A percentile compares a stretch with the other conserved stretches of the same genome.
Evolutionary conservation across 2,113 vertebrate species (phyloP).

Genomic region (Pholis gunnellus): DNA sequence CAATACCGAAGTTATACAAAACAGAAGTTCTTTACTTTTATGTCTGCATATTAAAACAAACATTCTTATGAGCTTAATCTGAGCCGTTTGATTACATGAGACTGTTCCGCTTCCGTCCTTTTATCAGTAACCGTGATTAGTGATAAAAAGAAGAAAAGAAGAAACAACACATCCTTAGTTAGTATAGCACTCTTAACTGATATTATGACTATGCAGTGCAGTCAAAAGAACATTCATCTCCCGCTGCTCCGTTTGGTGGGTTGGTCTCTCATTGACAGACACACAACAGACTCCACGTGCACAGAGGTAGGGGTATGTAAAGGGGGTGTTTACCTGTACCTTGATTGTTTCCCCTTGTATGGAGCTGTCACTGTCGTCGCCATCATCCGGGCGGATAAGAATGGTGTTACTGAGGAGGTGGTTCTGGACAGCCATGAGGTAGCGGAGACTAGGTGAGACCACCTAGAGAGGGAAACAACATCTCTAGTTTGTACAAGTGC

Average conservation of each 20-base stretch:
- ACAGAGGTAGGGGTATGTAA: constrained; percentile 85
- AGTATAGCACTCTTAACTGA: not conserved
- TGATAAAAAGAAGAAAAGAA: not conserved
- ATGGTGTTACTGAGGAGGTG: constrained; percentile 99
- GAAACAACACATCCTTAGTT: constrained; percentile 8
- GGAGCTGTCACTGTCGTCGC: constrained; percentile 99
- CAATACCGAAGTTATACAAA: not conserved
- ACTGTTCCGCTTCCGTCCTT: not conserved
- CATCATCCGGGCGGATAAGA: constrained; percentile 96
- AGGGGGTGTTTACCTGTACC: constrained; percentile 99
- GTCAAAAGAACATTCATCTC: constrained; percentile 17
- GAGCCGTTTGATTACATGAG: not conserved
- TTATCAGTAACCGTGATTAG: not conserved
- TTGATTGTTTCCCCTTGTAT: constrained; percentile 99
- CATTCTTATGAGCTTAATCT: not conserved
- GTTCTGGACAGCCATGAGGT: constrained; percentile 99
- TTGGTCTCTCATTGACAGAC: constrained; percentile 9
- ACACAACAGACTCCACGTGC: constrained; percentile 31
- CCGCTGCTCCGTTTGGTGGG: not conserved
- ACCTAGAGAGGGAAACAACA: constrained; percentile 86
- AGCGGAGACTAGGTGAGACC: constrained; percentile 95
- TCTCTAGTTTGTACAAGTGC: not conserved
- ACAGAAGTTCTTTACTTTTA: not conserved
- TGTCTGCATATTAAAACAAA: not conserved
- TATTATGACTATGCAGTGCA: not conserved